A percentile compares a stretch with the other conserved stretches of the same genome.
phyloP scores from a whole-genome alignment of 2,888 invertebrate species.

The Pandemis cinnamomeana region DNA sequence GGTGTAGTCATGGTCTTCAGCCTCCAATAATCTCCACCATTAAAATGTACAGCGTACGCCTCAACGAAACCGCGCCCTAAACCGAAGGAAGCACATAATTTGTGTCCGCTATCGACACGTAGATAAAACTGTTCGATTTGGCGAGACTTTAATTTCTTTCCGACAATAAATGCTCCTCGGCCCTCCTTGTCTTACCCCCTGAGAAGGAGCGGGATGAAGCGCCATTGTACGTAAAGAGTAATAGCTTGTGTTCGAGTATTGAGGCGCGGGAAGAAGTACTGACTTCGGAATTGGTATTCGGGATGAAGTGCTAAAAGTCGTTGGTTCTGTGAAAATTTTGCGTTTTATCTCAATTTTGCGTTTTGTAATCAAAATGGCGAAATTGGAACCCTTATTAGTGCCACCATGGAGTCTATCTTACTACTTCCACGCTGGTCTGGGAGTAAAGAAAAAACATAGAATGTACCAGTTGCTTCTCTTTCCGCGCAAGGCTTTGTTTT shows the following conservation, averaged over 20 bases:
- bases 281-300: slow-evolving; percentile 40
- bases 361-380: no score
- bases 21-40: background rate
- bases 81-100: slow-evolving; percentile 80
- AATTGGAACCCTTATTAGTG: no score
- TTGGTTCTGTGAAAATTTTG: slow-evolving; percentile 11
- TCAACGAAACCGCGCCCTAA: slow-evolving; percentile 51
- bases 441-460: no score
- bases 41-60: slow-evolving; percentile 28
- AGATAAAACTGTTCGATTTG: slow-evolving; percentile 82
- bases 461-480: no score
- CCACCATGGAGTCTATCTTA: no score
- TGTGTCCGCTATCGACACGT: slow-evolving; percentile 82
- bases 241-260: slow-evolving; percentile 42
- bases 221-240: slow-evolving; percentile 46
- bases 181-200: slow-evolving; percentile 58
- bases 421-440: no score
- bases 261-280: slow-evolving; percentile 40
- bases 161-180: slow-evolving; percentile 74
- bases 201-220: slow-evolving; percentile 55
- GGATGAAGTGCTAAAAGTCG: slow-evolving; percentile 17
- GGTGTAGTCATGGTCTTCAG: no score
- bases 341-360: no score
- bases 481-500: no score
- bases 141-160: slow-evolving; percentile 82